Conservation (phyloP, 2,797 vertebrate genomes). For the Myiothlypis coronata region DNA sequence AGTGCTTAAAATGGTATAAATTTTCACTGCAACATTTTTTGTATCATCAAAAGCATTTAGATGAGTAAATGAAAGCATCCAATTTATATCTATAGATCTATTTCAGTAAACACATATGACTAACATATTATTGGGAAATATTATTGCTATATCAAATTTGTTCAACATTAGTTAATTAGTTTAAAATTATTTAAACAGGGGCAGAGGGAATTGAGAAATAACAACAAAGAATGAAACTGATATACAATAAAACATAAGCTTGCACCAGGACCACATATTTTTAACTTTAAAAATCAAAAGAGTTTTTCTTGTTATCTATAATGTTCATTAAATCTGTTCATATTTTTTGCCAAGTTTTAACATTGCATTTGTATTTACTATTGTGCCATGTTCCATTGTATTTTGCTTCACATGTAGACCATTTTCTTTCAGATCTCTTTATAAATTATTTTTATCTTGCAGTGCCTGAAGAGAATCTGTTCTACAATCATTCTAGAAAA, state of each 20-base stretch:
- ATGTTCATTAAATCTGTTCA: background rate
- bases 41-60: background rate
- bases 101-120: background rate
- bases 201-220: background rate
- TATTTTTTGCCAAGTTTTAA: background rate
- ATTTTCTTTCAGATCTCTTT: background rate
- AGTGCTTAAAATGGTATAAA: background rate
- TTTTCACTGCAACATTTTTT: background rate
- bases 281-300: background rate
- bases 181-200: background rate
- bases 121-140: background rate
- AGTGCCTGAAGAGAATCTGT: background rate
- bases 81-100: background rate
- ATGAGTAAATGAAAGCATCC: background rate
- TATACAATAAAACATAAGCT: background rate
- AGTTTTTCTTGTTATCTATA: background rate
- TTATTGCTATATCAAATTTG: background rate
- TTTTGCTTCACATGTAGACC: background rate
- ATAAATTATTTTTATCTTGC: background rate
- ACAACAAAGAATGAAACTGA: fast-evolving
- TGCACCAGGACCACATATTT: background rate
- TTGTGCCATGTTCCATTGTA: background rate
- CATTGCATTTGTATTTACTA: background rate
- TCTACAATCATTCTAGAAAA: background rate
- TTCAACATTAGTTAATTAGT: background rate